Base-by-base conservation (phyloP, 2,113 vertebrate genomes). In the Albula goreensis region DNA sequence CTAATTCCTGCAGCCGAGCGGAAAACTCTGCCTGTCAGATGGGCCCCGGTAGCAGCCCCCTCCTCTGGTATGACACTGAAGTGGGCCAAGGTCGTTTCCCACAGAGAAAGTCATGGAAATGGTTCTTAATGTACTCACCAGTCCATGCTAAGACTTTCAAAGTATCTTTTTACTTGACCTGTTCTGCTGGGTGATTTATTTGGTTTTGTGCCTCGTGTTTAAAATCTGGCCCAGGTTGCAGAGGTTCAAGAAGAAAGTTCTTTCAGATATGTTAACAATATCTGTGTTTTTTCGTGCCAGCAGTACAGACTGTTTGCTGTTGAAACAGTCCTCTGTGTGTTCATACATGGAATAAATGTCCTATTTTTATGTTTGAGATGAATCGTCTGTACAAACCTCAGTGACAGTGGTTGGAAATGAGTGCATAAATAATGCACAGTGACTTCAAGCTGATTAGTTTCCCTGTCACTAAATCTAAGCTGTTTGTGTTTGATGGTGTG, bases 81-180 rank as follows among this genome's bases (percentile, higher is more conserved):
- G n/a, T 85, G 77, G 83, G 74, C 31, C 83, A 78, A 78, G 74
- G 83, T 85, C 83, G 15, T 25, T 17, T 78, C 74, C 83, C 74
- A 48, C 51, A 49, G 83, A 10, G 50, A 25, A 22, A 22, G 63
- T 77, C 17, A 49, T 13, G 74, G 74, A 49, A 78, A 78, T 12
- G 50, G 70, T 31, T 78, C 52, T 6, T 19, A 31, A 53, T 66
- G 15, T 9, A 25, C 25, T n/a, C 31, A 15, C 10, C 66, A 66
- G n/a, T 17, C 60, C 9, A 56, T 13, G 15, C 66, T 19, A 17
- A 78, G 74, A 22, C 74, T 48, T 66, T 19, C 66, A 52, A 52
- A 56, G 70, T 51, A 8, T 78, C 25, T 49, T 74, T 15, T 22
- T 78, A 31, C 70, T 31, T 25, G 8, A 25, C n/a, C 22, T 74